phyloP scores from a whole-genome alignment of 2,113 vertebrate genomes.

The Aramus guarauna region DNA sequence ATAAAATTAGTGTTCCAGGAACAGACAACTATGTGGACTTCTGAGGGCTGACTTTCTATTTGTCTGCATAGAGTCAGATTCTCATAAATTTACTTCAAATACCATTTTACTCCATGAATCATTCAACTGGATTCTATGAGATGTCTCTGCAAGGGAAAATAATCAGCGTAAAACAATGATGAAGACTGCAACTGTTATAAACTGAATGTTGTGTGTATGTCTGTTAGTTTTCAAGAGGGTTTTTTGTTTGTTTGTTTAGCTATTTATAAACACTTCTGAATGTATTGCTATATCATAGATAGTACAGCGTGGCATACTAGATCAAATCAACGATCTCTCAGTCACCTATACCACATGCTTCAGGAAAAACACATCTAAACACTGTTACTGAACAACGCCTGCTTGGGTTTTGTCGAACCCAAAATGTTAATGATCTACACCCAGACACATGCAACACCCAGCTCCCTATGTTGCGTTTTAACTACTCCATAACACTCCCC shows the following conservation, averaged over 20 bases:
- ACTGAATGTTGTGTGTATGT: not conserved
- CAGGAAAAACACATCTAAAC: not conserved
- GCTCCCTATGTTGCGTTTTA: not conserved
- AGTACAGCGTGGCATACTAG: not conserved
- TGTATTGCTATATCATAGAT: not conserved
- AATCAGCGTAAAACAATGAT: not conserved
- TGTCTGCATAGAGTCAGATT: not conserved
- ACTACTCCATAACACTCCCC: not conserved
- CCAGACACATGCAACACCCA: rapidly evolving
- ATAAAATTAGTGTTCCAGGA: not conserved
- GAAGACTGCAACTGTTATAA: not conserved
- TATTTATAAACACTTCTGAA: not conserved
- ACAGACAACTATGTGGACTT: not conserved
- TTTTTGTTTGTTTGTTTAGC: not conserved
- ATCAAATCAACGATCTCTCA: not conserved
- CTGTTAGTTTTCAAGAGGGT: not conserved
- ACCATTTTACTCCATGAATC: not conserved
- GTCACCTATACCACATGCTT: not conserved
- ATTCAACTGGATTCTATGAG: not conserved
- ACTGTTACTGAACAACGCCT: not conserved
- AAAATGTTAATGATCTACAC: not conserved
- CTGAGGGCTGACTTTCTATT: not conserved
- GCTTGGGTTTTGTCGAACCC: not conserved
- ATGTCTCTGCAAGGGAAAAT: not conserved
- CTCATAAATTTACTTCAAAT: not conserved